Evolutionary conservation across 2,797 vertebrate species (phyloP), one percentile per base, ranked within the genome.

Genomic region (Melanogrammus aeglefinus): DNA sequence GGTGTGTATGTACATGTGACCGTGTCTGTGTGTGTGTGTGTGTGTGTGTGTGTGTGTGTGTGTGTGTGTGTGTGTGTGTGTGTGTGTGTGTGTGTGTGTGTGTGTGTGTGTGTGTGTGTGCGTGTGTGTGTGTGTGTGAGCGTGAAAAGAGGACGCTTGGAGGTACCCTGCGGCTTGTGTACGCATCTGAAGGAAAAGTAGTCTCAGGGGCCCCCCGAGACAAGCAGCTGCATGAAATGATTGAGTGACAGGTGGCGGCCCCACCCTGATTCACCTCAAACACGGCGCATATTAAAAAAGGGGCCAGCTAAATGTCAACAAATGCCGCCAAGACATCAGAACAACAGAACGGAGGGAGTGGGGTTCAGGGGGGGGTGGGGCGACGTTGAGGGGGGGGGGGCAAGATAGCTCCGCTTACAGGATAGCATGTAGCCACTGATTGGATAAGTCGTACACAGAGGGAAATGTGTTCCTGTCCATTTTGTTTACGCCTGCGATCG

Each of bases 141-240:
- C 90, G 86, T 92, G 89, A 89, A 91, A 21, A 69, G 27, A 91
- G 89, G 90, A 91, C 84, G 81, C 87, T 82, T 85, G 87, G 85
- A 87, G 86, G 83, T 88, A 82, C 89, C 92, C 92, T 83, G 88
- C 79, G 89, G 92, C 90, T 83, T 77, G 72, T 78, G 78, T 75
- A 75, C 82, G 82, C 86, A 81, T 84, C 79, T 85, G 80, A 90
- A 89, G 87, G 87, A 83, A 90, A 88, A 84, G 18, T 14, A 51
- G 44, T 51, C 81, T 87, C 79, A 75, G 0, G 71, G 83, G 87
- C 85, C 88, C 88, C 82, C 83, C 87, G 86, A 86, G 85, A 90
- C 77, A 88, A 89, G 90, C 91, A 93, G 92, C 92, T 92, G 91
- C 91, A 91, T 31, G 87, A 86, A 88, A 87, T 51, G 90, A 91